Evolutionary conservation across 2,113 vertebrate genomes (phyloP), one percentile per base, ranked within the genome.

Genomic region (Prietella phreatophila): DNA sequence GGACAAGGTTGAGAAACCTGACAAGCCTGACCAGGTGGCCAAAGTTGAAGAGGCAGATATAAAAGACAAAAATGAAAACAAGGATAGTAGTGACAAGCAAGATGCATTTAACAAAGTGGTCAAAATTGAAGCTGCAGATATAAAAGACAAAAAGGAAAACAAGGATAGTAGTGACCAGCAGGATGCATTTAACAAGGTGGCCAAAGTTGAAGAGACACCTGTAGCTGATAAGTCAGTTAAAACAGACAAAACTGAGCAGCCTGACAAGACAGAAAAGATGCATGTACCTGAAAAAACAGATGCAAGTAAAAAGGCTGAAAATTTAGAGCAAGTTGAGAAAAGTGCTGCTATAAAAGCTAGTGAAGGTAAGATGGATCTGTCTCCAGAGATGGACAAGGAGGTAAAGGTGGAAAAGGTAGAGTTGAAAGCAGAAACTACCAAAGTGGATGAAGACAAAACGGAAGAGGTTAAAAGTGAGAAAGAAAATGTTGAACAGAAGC

Each of bases 311-410:
- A 85, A 90, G 67, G 90, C 89, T 83, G 88, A 88, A 39, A 88
- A 56, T 5, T 3, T 85, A 0, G 69, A 87, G 30, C 89, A 89
- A 25, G 79, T 75, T 36, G 90, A 93, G 53, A 92, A 91, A 85
- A 90, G 22, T 5, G 78, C 89, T 22, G 92, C 92, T 82, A 83
- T 87, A 55, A 90, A 88, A 42, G 60, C 6, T 6, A 87, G 56
- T 8, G 17, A 85, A 5, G 76, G 65, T 82, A 91, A 91, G 75
- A 75, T 75, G 0, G 91, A 94, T 22, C 19, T 65, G 15, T 27
- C 17, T 60, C 87, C 91, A 84, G n/a, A 86, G 36, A n/a, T 30
- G 76, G 83, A 82, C 42, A 89, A 85, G 9, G 91, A 93, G 76
- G 91, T 11, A 4, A 78, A 88, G 9, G 81, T 73, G 2, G 36